These are phyloP conservation scores for Ormyrus thymus DNA, from an alignment of 2,888 invertebrate genomes.

Conservation along the genomic window DNA sequence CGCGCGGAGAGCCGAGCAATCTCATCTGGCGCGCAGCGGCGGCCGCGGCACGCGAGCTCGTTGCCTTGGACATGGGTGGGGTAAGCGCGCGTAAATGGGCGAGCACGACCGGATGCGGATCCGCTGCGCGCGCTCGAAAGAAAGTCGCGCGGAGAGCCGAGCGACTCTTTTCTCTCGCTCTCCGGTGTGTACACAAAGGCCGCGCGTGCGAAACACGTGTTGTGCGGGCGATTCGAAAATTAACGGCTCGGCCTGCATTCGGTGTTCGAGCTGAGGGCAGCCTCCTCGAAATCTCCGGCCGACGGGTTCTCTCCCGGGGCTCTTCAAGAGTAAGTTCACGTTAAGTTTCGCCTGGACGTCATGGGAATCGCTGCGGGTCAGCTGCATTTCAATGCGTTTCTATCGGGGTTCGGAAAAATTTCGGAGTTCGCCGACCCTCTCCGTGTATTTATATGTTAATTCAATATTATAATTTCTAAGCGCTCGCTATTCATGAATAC, in stretches of 20 bases:
- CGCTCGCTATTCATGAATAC: conserved; percentile 7
- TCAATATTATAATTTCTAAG: conserved; percentile 17
- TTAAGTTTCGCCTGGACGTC: too few relatives aligned
- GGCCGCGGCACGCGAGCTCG: background rate
- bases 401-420: background rate
- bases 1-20: conserved; percentile 16
- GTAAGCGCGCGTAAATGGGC: background rate
- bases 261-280: too few relatives aligned
- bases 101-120: conserved; percentile 24
- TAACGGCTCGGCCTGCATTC: background rate
- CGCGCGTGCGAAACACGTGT: background rate
- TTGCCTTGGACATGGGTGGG: background rate
- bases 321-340: too few relatives aligned
- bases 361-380: too few relatives aligned
- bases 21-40: conserved; percentile 14
- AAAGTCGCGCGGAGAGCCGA: background rate
- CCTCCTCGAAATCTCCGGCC: too few relatives aligned
- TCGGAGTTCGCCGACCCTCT: conserved; percentile 10
- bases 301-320: too few relatives aligned
- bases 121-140: conserved; percentile 8
- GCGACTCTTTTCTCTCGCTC: too few relatives aligned
- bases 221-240: background rate
- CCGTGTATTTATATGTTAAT: conserved; percentile 8
- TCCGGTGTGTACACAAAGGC: background rate
- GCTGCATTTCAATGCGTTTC: too few relatives aligned